These are phyloP conservation scores for Drosophila maculinotata DNA, from an alignment of 2,888 invertebrate genomes.

Conservation along the genomic window DNA sequence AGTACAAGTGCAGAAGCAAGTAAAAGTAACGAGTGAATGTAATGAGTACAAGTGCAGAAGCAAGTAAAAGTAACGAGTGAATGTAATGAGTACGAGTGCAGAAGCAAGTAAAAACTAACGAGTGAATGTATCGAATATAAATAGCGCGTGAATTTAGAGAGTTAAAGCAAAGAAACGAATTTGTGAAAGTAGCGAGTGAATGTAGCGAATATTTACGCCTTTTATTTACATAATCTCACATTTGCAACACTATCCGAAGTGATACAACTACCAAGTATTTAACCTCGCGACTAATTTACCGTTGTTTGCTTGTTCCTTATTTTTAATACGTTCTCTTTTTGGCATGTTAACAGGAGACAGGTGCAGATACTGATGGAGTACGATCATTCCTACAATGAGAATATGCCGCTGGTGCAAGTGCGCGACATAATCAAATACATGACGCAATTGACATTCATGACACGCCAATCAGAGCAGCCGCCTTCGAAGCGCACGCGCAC, in stretches of 20 bases:
- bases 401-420: slow-evolving; percentile 92
- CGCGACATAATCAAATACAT: slow-evolving; percentile 93
- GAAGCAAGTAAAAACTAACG: background rate
- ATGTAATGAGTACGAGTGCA: background rate
- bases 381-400: slow-evolving; percentile 91
- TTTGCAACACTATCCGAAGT: no score
- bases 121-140: background rate
- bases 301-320: background rate
- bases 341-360: slow-evolving; percentile 87
- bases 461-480: slow-evolving; percentile 86
- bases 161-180: background rate
- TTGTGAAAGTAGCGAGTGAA: background rate
- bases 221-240: no score
- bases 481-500: slow-evolving; percentile 84
- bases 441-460: slow-evolving; percentile 95
- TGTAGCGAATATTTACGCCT: background rate
- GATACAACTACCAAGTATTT: background rate
- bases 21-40: background rate
- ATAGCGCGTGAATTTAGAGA: background rate
- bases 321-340: no score
- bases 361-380: slow-evolving; percentile 91
- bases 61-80: background rate
- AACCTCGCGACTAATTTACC: background rate
- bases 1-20: no score
- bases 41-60: background rate